Base-by-base conservation (phyloP, 2,888 invertebrate species). In the Criorhina ranunculi region DNA sequence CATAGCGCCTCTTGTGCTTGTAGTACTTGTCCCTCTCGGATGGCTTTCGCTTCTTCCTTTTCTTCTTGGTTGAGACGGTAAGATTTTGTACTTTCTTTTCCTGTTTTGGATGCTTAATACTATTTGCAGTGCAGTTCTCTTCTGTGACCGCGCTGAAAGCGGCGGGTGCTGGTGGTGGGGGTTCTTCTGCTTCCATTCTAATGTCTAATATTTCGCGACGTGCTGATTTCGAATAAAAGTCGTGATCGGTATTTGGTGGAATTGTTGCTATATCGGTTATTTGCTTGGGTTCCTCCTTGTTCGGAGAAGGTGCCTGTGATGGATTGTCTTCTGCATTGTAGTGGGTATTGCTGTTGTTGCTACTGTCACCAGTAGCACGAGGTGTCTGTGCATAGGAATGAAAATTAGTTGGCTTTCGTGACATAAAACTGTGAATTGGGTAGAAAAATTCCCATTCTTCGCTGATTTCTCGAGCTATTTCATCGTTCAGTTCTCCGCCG, bases 371-470 rank as follows among this genome's bases (percentile, higher is more conserved):
- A 1, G 49, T 62, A 7, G 44, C 40, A n/a, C 62, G 46, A 12
- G 78, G 87, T 31, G 86, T 89, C 11, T 90, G 88, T 0, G 91
- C 91, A 46, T 91, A 91, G 57, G 91, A 91, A 75, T 91, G 91
- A 60, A 91, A 86, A 80, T 91, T 90, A 11, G 89, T 89, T 8
- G 90, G 89, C 64, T 90, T 90, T 15, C 89, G 89, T n/a, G 89
- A 89, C 91, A 91, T 91, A 33, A 89, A 91, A 2, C 87, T 86
- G 51, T 91, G 91, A 9, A 91, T 90, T 5, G 88, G 87, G n/a
- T 89, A 88, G 51, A 91, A 91, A 80, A 90, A 90, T 64, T 91
- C 91, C 91, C 91, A 91, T 62, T 91, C 91, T 60, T 89, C 88
- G 72, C 87, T 88, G 42, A 89, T 87, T 81, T 88, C 87, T n/a